phyloP scores from a whole-genome alignment of 2,797 vertebrate species.

The Simalia tracyae region DNA sequence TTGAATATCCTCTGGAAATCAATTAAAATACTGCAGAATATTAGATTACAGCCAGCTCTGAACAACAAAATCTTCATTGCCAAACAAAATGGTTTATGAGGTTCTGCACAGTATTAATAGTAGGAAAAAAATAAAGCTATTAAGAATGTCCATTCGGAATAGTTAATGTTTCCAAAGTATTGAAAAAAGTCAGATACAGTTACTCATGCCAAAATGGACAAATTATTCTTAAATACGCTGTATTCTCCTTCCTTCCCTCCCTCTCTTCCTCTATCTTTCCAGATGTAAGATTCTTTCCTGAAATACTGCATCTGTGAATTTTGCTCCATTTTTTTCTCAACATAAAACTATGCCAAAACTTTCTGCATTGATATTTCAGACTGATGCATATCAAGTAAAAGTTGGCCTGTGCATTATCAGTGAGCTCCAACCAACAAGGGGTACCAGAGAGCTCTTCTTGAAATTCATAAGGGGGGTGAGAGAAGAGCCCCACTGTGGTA shows the following conservation, averaged over 20 bases:
- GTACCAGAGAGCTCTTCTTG: background rate
- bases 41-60: background rate
- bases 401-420: background rate
- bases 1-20: background rate
- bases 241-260: background rate
- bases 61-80: background rate
- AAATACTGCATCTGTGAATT: background rate
- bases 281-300: background rate
- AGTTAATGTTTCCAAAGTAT: background rate
- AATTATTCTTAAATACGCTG: background rate
- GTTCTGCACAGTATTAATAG: background rate
- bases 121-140: background rate
- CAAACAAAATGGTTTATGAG: conserved; percentile 6
- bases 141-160: background rate
- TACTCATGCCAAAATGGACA: background rate
- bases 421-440: background rate
- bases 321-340: background rate
- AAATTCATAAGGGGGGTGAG: background rate
- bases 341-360: background rate
- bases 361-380: background rate
- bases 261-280: background rate
- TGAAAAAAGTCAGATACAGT: background rate
- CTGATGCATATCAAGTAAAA: background rate
- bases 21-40: background rate
- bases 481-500: background rate